phyloP scores from a whole-genome alignment of 2,113 vertebrate genomes.

The Motacilla tschutschensis region DNA sequence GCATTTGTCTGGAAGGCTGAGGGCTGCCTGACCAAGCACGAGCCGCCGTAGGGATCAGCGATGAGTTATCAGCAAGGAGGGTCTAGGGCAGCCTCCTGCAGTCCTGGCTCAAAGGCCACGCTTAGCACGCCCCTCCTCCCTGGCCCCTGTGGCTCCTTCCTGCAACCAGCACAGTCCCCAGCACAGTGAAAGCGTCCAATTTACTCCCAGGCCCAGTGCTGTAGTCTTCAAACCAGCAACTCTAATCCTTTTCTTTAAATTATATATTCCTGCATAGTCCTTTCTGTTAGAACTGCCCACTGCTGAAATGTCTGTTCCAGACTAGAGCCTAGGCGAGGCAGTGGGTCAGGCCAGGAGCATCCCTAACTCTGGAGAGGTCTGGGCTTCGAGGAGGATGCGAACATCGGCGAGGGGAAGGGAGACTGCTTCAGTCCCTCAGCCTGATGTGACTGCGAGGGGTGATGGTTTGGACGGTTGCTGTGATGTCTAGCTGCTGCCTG shows the following conservation, averaged over 20 bases:
- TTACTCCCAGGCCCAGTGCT: background rate
- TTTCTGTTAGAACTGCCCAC: background rate
- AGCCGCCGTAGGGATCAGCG: background rate
- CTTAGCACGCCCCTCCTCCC: background rate
- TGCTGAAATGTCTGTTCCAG: background rate
- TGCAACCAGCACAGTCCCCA: background rate
- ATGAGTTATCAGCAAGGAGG: background rate
- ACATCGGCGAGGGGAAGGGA: background rate
- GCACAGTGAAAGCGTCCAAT: background rate
- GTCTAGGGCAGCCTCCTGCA: background rate
- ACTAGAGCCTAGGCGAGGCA: fast-evolving
- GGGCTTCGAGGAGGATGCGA: background rate
- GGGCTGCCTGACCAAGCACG: background rate
- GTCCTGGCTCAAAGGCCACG: background rate
- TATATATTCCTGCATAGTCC: background rate
- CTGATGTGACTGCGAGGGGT: background rate
- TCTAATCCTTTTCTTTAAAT: background rate
- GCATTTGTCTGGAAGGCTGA: background rate
- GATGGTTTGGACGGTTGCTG: background rate
- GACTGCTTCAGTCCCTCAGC: background rate
- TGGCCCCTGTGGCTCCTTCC: fast-evolving
- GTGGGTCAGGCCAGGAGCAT: background rate
- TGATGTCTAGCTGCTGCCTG: background rate
- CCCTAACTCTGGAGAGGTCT: background rate
- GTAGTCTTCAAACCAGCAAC: background rate